Conservation (phyloP, 2,888 invertebrate genomes). For the Polymixis lichenea region DNA sequence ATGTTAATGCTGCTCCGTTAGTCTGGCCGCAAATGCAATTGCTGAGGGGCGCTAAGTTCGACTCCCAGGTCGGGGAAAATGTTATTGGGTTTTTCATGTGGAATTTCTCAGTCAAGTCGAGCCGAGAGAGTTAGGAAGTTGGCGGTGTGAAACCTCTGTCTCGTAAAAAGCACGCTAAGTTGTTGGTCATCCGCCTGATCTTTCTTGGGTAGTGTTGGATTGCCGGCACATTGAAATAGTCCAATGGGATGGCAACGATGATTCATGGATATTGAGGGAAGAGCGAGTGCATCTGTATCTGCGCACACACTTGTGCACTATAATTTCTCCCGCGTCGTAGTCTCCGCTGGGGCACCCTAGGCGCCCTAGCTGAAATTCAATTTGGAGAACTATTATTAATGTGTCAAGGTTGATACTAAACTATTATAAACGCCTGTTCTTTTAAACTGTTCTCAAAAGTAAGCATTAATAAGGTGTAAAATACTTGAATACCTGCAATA, state of each 20-base stretch:
- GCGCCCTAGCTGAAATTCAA: background rate
- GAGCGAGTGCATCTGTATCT: background rate
- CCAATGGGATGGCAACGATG: background rate
- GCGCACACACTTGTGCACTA: too few species aligned
- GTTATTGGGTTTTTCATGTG: background rate
- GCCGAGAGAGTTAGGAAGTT: too few species aligned
- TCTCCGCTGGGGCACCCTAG: background rate
- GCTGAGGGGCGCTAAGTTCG: background rate
- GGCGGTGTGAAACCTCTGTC: background rate
- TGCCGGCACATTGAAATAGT: background rate
- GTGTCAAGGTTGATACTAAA: background rate
- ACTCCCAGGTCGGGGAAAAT: background rate
- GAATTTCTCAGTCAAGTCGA: background rate
- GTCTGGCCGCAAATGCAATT: background rate
- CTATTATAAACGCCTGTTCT: background rate
- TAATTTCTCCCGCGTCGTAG: background rate
- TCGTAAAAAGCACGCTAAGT: background rate
- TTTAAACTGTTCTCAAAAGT: background rate
- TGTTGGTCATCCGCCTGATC: background rate
- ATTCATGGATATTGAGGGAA: background rate
- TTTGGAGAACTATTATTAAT: background rate
- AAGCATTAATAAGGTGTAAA: slow-evolving; percentile 4
- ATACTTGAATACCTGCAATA: slow-evolving; percentile 12
- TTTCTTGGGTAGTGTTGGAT: background rate
- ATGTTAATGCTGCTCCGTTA: background rate